Evolutionary conservation across 1,140 invertebrate species (phyloP), one percentile per base, ranked within the genome.

Genomic region (Lucilia sericata): DNA sequence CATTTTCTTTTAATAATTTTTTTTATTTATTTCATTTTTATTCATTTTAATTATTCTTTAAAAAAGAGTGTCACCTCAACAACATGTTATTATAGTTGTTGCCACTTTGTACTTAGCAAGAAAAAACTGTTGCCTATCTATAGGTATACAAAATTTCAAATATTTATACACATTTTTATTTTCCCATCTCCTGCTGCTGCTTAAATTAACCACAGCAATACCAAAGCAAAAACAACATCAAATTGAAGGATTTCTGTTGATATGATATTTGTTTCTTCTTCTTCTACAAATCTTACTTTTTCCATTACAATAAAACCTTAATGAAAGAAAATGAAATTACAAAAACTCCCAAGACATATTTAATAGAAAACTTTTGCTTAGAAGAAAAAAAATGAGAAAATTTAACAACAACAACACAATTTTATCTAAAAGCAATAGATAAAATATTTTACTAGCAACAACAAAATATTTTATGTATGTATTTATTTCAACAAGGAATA

Each of bases 61-160:
- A 4, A 60, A 17, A 60, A 5, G 3, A 14, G 2, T 17, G 1
- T n/a, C 55, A 60, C 42, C 10, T 42, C 10, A 10, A 36, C 3
- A 36, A 42, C 42, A 3, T 42, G 42, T 10, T 3, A 10, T 42
- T 42, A 5, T 42, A 42, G 42, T 42, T 42, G 42, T 7, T 42
- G 42, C 42, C 14, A n/a, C 17, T 60, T n/a, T 60, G n/a, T 14
- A n/a, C 13, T 7, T 60, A 60, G n/a, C n/a, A 60, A n/a, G 3
- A n/a, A 17, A 60, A 60, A 60, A 60, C 55, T 60, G 55, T 60
- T 60, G 55, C 55, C 55, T 60, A 60, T 60, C 55, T 60, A 7
- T 60, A 60, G 55, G 55, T 60, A 60, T 14, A 60, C 55, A 42
- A 42, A 1, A 60, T 17, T n/a, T 60, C n/a, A 17, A 60, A 60